These are phyloP conservation scores for Habroteleia sp. DNA, from an alignment of 2,888 invertebrate species.

Conservation along the genomic window DNA sequence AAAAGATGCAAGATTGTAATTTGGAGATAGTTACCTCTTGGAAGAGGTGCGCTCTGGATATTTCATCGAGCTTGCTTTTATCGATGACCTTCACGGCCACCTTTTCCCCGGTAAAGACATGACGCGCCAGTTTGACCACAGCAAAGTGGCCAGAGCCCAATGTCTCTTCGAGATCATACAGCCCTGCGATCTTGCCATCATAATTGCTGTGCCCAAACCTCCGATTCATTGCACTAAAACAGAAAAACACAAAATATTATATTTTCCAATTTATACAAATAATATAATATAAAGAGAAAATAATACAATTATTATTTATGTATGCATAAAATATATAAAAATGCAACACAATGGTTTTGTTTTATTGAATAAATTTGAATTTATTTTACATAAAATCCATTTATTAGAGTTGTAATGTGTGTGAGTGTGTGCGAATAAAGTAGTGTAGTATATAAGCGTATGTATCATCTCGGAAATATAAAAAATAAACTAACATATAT, in stretches of 20 bases:
- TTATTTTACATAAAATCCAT: too few species aligned
- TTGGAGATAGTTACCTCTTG: constrained; percentile 87
- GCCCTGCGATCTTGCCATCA: constrained; percentile 95
- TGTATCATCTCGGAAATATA: too few species aligned
- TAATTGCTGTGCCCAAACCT: constrained; percentile 82
- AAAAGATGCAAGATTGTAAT: background rate
- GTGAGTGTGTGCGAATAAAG: too few species aligned
- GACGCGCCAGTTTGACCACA: constrained; percentile 97
- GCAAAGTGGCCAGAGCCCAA: constrained; percentile 99
- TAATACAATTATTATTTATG: too few species aligned
- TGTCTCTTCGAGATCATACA: constrained; percentile 98
- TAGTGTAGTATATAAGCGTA: too few species aligned
- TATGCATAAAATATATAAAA: too few species aligned
- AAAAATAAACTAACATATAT: too few species aligned
- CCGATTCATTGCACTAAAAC: constrained; percentile 64
- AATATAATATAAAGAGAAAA: background rate
- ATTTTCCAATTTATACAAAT: too few species aligned
- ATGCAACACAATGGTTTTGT: too few species aligned
- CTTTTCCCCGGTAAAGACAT: constrained; percentile 99
- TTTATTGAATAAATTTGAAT: too few species aligned
- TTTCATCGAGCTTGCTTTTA: constrained; percentile 97
- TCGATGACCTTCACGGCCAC: constrained; percentile 99
- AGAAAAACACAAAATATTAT: constrained; percentile 12
- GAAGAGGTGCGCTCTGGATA: constrained; percentile 96
- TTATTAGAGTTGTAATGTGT: too few species aligned